These are phyloP conservation scores for Electrophaes corylata DNA, from an alignment of 2,888 invertebrate species.

Conservation along the genomic window DNA sequence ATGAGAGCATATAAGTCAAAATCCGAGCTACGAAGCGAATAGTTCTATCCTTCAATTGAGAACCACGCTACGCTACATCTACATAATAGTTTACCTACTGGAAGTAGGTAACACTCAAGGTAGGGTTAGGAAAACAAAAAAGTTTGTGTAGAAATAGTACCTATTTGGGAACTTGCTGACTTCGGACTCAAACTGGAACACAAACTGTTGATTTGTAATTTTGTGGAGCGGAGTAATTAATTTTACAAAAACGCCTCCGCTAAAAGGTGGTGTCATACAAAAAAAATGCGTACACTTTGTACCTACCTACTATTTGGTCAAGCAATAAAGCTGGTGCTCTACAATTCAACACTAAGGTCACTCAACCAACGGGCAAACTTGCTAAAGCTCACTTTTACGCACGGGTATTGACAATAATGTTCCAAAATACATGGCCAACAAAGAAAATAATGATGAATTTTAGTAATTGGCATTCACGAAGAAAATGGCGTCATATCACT, in stretches of 20 bases:
- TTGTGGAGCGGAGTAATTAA: constrained; percentile 47
- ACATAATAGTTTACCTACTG: constrained; percentile 28
- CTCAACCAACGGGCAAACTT: constrained; percentile 10
- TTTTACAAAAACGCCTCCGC: constrained; percentile 54
- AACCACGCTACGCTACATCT: constrained; percentile 33
- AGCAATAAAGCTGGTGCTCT: constrained; percentile 38
- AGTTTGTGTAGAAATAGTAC: neutral
- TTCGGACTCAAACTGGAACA: neutral
- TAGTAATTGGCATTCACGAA: constrained; percentile 84
- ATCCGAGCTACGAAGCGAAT: neutral
- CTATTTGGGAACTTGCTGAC: neutral
- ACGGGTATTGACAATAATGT: constrained; percentile 3
- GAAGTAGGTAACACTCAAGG: constrained; percentile 10
- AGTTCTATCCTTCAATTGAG: neutral
- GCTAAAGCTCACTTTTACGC: constrained; percentile 10
- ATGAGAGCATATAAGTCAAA: neutral
- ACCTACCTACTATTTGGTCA: constrained; percentile 40
- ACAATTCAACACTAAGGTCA: constrained; percentile 28
- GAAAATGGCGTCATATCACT: constrained; percentile 85
- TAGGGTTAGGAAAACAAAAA: constrained; percentile 1
- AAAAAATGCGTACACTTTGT: constrained; percentile 64
- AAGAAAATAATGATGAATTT: constrained; percentile 77
- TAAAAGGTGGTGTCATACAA: constrained; percentile 73
- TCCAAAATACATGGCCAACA: constrained; percentile 50
- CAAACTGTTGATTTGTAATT: neutral